Evolutionary conservation across 2,888 invertebrate species (phyloP).

Genomic region (Caenorhabditis sp.): DNA sequence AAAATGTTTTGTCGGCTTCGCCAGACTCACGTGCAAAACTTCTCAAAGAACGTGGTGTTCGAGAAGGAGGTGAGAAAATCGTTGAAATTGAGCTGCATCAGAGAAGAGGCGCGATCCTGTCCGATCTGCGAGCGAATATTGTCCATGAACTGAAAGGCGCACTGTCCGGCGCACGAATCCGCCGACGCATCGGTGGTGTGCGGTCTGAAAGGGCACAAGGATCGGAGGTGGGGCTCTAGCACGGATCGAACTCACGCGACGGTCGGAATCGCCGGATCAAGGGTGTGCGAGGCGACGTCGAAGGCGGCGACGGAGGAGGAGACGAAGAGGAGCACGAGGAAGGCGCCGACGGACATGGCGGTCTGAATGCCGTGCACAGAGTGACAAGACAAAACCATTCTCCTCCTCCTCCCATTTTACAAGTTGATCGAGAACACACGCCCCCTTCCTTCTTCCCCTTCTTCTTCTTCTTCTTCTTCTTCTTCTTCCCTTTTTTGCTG

Average conservation of each 20-base stretch:
- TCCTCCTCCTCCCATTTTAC: slow-evolving; percentile 21
- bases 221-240: not conserved
- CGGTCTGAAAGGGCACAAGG: slow-evolving; percentile 55
- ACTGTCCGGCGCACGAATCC: slow-evolving; percentile 77
- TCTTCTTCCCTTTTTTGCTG: not conserved
- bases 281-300: slow-evolving; percentile 56
- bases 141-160: slow-evolving; percentile 75
- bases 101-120: slow-evolving; percentile 64
- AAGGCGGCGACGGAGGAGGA: slow-evolving; percentile 13
- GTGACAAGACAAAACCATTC: slow-evolving; percentile 18
- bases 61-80: slow-evolving; percentile 76
- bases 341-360: not conserved
- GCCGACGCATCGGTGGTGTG: slow-evolving; percentile 65
- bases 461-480: not conserved
- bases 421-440: slow-evolving; percentile 23
- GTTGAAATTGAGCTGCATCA: slow-evolving; percentile 75
- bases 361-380: slow-evolving; percentile 11
- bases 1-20: no score
- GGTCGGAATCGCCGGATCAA: slow-evolving; percentile 73
- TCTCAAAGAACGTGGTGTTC: slow-evolving; percentile 76
- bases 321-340: slow-evolving; percentile 7
- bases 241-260: slow-evolving; percentile 60
- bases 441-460: slow-evolving; percentile 8
- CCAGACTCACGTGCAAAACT: slow-evolving; percentile 71
- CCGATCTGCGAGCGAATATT: slow-evolving; percentile 71